Evolutionary conservation across 1,140 invertebrate species (phyloP), one percentile per base, ranked within the genome.

Genomic region (Drosophila mauritiana): DNA sequence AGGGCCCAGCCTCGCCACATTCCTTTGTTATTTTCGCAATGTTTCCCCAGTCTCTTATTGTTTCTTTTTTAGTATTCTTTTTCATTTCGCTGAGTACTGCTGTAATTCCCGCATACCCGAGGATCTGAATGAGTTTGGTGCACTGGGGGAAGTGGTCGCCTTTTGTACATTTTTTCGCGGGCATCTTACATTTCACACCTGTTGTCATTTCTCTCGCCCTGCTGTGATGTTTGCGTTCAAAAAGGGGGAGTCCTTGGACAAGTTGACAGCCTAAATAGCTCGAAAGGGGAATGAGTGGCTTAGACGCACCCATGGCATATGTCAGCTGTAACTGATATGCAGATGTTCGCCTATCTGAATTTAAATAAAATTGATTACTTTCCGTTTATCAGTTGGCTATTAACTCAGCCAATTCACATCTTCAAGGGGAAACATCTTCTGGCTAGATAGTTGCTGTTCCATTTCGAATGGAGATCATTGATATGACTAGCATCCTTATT

Each of bases 1-100:
- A 75, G 69, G 83, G 83, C 52, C 80, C 62, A 80, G 56, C 59
- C 82, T 74, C 54, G 65, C 57, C 70, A 73, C 79, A 86, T 86
- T 86, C 83, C 65, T 88, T 83, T 79, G 83, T 88, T 86, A 76
- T 77, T 88, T 76, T 86, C 75, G 75, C 76, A 83, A 85, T 80
- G 67, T 64, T 76, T 65, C 63, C 56, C 53, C 64, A 52, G 49
- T 36, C 11, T 43, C 37, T 55, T 68, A 74, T 63, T 53, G 46
- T 53, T 53, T 65, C 48, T 53, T 65, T 48, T 52, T 42, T 48
- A 2, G 4, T 3, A 3, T 17, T 45, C 20, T 48, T 27, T 34
- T 13, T 48, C 4, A 2, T 11, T 45, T 73, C 37, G 45, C 46
- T 37, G 17, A 36, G 51, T 52, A 61, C 62, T 69, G 40, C 55